Conservation (phyloP, 2,888 invertebrate genomes). For the Rapana venosa region DNA sequence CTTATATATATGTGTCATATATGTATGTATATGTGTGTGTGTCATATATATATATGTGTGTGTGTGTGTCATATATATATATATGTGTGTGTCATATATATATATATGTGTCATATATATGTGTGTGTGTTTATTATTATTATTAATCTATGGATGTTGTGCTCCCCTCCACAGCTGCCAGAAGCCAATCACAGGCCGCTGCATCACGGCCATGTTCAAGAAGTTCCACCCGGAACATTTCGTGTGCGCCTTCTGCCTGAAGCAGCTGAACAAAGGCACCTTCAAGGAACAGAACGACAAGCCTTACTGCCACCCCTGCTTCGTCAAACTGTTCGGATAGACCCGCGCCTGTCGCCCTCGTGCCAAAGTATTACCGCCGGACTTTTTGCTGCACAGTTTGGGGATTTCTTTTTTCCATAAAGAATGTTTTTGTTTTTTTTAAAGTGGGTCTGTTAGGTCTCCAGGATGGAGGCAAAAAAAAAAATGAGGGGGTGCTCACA, state of each 20-base stretch:
- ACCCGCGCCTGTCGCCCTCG: not conserved
- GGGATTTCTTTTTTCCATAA: not conserved
- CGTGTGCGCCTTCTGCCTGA: slow-evolving; percentile 98
- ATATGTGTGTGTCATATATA: not conserved
- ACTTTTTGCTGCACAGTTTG: not conserved
- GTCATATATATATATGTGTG: not conserved
- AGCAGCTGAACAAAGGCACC: slow-evolving; percentile 98
- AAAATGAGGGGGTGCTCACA: too few species aligned
- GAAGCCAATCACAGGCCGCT: slow-evolving; percentile 92
- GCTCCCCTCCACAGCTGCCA: slow-evolving; percentile 86
- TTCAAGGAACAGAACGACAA: slow-evolving; percentile 99
- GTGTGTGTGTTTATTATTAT: too few species aligned
- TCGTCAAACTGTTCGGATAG: slow-evolving; percentile 96
- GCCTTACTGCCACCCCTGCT: slow-evolving; percentile 98
- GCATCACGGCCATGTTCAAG: slow-evolving; percentile 99
- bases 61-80: too few species aligned
- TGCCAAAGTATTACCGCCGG: slow-evolving; percentile 12
- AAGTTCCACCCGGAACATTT: slow-evolving; percentile 99
- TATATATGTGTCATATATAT: too few species aligned
- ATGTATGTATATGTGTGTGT: too few species aligned
- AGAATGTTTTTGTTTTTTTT: not conserved
- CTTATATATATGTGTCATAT: too few species aligned
- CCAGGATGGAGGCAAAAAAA: too few species aligned
- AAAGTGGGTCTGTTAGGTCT: too few species aligned
- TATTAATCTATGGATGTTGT: not conserved